A percentile compares a stretch with the other conserved stretches of the same genome.
phyloP scores from a whole-genome alignment of 2,888 invertebrate genomes.

The Saturnia japonica region DNA sequence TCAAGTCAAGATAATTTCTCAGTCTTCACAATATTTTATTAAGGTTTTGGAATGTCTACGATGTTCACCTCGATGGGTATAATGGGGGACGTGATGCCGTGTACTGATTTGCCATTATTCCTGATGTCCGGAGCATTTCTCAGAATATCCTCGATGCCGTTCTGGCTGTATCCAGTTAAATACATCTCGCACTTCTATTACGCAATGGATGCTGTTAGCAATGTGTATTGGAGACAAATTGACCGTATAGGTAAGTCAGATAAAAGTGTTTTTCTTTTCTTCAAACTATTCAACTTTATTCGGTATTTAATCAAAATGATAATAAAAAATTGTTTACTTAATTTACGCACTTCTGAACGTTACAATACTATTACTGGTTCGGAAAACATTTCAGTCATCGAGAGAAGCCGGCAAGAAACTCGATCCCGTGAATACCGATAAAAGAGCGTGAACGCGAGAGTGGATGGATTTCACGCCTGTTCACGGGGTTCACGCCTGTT shows the following conservation, averaged over 20 bases:
- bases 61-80: slow-evolving; percentile 68
- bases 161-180: slow-evolving; percentile 66
- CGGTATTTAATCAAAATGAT: neutral
- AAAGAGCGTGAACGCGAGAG: too few species aligned
- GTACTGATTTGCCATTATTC: slow-evolving; percentile 68
- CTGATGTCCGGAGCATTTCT: slow-evolving; percentile 77
- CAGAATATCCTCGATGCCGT: slow-evolving; percentile 64
- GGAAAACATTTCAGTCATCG: too few species aligned
- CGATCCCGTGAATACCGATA: too few species aligned
- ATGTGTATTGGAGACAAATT: slow-evolving; percentile 77
- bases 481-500: too few species aligned
- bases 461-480: too few species aligned
- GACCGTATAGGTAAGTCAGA: slow-evolving; percentile 62
- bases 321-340: neutral
- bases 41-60: slow-evolving; percentile 76
- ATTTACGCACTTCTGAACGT: neutral
- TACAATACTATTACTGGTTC: too few species aligned
- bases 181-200: slow-evolving; percentile 80
- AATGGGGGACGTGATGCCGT: slow-evolving; percentile 74
- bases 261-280: neutral
- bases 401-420: too few species aligned
- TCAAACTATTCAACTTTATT: neutral
- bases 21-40: too few species aligned
- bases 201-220: slow-evolving; percentile 76
- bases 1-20: too few species aligned